Evolutionary conservation across 2,888 invertebrate species (phyloP).

Genomic region (Coelopa pilipes): DNA sequence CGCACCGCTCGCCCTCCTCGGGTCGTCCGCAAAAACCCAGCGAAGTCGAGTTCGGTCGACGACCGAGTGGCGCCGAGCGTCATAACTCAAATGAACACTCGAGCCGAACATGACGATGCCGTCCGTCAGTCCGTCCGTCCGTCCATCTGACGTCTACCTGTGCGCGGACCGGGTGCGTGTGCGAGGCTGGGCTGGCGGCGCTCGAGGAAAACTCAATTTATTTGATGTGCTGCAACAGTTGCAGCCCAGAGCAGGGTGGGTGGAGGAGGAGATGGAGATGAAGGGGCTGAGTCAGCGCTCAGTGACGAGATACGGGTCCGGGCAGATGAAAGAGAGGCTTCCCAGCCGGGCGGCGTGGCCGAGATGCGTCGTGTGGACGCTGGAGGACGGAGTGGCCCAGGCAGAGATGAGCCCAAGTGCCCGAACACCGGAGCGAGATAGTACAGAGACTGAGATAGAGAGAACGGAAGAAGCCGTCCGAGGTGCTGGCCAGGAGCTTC

Average conservation of each 20-base stretch:
- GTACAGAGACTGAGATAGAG: too few relatives aligned
- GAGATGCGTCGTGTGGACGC: too few relatives aligned
- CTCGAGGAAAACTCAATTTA: slow-evolving; percentile 6
- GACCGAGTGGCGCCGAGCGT: slow-evolving; percentile 13
- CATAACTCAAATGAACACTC: slow-evolving; percentile 28
- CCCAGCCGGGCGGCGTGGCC: too few relatives aligned
- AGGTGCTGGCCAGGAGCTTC: too few relatives aligned
- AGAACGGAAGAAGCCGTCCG: too few relatives aligned
- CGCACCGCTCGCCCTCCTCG: too few relatives aligned
- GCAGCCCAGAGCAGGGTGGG: neutral
- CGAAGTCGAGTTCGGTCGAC: slow-evolving; percentile 2
- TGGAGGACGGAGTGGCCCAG: too few relatives aligned
- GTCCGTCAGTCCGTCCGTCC: neutral
- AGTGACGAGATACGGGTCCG: neutral
- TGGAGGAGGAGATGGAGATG: neutral
- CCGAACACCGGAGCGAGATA: too few relatives aligned
- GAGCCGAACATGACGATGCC: slow-evolving; percentile 7
- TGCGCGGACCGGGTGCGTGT: neutral
- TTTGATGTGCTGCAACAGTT: slow-evolving; percentile 15
- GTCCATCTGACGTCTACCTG: neutral
- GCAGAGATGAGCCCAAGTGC: too few relatives aligned
- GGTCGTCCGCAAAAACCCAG: too few relatives aligned
- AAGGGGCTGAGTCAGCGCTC: neutral
- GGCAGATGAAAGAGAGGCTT: too few relatives aligned
- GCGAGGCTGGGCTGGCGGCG: neutral